Percentiles rank a stretch among this genome's conserved stretches.
Evolutionary conservation across 1,140 invertebrate genomes (phyloP).

Genomic region (Drosophila sechellia): DNA sequence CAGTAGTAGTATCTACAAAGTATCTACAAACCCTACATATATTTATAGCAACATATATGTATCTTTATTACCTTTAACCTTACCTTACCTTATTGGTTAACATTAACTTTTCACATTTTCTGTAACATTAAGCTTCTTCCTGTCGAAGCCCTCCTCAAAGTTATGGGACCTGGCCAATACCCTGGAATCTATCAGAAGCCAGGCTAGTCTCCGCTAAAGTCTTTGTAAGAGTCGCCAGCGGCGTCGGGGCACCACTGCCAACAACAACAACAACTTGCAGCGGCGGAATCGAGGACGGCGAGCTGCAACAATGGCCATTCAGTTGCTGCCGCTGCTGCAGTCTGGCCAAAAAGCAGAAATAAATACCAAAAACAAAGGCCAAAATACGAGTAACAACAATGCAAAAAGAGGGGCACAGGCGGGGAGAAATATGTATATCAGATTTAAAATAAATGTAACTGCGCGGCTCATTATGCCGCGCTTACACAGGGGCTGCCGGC

Average conservation of each 20-base stretch:
- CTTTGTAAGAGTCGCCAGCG: constrained; percentile 68
- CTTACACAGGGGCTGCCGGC: constrained; percentile 56
- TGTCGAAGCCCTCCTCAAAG: not conserved
- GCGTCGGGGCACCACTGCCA: constrained; percentile 54
- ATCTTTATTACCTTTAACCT: too few species aligned
- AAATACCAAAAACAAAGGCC: constrained; percentile 50
- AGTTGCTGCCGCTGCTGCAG: constrained; percentile 56
- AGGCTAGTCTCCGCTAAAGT: constrained; percentile 57
- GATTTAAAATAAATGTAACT: constrained; percentile 84
- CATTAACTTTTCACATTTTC: too few species aligned
- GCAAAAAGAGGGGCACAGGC: constrained; percentile 44
- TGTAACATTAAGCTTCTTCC: too few species aligned
- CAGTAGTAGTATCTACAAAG: too few species aligned
- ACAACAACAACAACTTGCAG: constrained; percentile 37
- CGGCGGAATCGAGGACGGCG: constrained; percentile 62
- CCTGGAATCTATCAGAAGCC: constrained; percentile 65
- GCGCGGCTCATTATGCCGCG: constrained; percentile 81
- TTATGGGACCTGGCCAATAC: constrained; percentile 25
- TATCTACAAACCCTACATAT: too few species aligned
- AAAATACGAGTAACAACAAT: constrained; percentile 54
- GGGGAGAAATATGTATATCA: constrained; percentile 81
- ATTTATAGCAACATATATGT: too few species aligned
- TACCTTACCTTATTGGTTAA: too few species aligned
- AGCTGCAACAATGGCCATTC: constrained; percentile 59
- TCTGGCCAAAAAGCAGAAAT: constrained; percentile 55